Conservation (phyloP, 1,140 invertebrate species). For the Samia ricini region DNA sequence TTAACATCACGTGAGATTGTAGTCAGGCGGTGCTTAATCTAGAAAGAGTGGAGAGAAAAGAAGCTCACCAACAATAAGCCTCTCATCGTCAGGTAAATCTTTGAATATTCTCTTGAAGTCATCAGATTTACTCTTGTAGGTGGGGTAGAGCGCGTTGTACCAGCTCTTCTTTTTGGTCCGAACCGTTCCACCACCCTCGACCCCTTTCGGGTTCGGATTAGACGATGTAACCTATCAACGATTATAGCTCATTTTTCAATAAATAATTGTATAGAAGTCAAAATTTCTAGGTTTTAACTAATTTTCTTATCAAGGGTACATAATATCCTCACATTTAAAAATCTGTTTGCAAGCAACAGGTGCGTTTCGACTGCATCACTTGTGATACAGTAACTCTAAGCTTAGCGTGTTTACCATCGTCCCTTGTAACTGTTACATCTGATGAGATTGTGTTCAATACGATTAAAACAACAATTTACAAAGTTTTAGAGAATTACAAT, state of each 20-base stretch:
- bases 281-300: not conserved
- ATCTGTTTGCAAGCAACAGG: no score
- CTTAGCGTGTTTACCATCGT: no score
- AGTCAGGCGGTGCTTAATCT: not conserved
- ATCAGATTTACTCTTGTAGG: conserved; percentile 94
- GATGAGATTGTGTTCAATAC: no score
- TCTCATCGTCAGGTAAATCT: conserved; percentile 92
- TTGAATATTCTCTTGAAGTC: conserved; percentile 96
- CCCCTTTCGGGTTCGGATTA: conserved; percentile 20
- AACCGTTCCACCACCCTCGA: conserved; percentile 25
- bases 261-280: no score
- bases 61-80: conserved; percentile 92
- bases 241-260: no score
- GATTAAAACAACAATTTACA: no score
- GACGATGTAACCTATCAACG: conserved; percentile 19
- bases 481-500: no score
- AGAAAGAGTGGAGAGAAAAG: not conserved
- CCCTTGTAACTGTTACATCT: no score
- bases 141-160: conserved; percentile 93
- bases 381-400: no score
- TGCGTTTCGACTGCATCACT: no score
- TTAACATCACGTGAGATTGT: not conserved
- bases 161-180: conserved; percentile 88
- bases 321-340: no score
- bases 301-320: no score